phyloP scores from a whole-genome alignment of 2,888 invertebrate species.

The Oithona nana region DNA sequence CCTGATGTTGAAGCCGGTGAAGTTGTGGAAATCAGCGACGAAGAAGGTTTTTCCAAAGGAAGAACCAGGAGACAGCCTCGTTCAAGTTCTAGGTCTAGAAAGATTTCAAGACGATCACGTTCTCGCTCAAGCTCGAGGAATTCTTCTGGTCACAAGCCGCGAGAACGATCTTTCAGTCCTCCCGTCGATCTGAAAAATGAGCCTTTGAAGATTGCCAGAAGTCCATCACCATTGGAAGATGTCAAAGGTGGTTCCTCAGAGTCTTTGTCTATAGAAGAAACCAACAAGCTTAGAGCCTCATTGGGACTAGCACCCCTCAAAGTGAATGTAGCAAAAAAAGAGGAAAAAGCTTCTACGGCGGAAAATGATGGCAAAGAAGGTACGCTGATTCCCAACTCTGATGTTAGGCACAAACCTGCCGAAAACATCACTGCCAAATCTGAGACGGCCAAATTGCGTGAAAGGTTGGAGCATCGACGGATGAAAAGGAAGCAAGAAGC shows the following conservation, averaged over 20 bases:
- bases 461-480: slow-evolving; percentile 51
- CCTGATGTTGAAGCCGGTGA: not conserved
- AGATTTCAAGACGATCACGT: not conserved
- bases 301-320: slow-evolving; percentile 83
- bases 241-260: slow-evolving; percentile 25
- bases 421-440: slow-evolving; percentile 26
- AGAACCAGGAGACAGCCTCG: not conserved
- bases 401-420: slow-evolving; percentile 32
- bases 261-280: slow-evolving; percentile 57
- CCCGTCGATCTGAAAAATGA: slow-evolving; percentile 22
- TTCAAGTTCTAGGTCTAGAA: not conserved
- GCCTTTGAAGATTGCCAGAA: slow-evolving; percentile 26
- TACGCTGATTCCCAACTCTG: slow-evolving; percentile 5
- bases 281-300: slow-evolving; percentile 73
- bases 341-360: slow-evolving; percentile 33
- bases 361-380: slow-evolving; percentile 32
- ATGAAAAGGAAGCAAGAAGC: slow-evolving; percentile 57
- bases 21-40: not conserved
- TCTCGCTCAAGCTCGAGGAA: not conserved
- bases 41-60: slow-evolving; percentile 2
- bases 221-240: slow-evolving; percentile 24
- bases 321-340: slow-evolving; percentile 30
- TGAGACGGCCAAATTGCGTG: slow-evolving; percentile 55
- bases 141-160: not conserved
- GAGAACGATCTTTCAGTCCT: slow-evolving; percentile 18